phyloP scores from a whole-genome alignment of 2,113 vertebrate species.

The Salminus brasiliensis region DNA sequence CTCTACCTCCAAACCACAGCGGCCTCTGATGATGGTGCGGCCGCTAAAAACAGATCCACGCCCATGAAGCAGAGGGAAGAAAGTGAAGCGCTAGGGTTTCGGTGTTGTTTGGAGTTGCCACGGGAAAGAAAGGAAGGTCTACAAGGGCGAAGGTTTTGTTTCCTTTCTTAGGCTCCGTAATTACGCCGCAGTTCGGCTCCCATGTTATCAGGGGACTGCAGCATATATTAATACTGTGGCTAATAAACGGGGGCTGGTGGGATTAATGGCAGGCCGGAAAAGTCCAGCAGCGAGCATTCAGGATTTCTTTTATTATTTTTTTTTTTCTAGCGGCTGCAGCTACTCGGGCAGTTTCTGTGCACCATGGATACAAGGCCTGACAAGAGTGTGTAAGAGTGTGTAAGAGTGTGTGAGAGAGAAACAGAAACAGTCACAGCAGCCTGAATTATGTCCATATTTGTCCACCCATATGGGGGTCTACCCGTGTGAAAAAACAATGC shows the following conservation, averaged over 20 bases:
- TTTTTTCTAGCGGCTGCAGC: slow-evolving; percentile 4
- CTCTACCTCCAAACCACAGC: not conserved
- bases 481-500: no score
- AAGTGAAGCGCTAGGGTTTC: not conserved
- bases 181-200: slow-evolving; percentile 56
- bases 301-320: no score
- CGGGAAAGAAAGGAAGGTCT: not conserved
- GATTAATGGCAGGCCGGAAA: slow-evolving; percentile 43
- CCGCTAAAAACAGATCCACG: not conserved
- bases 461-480: not conserved
- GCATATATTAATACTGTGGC: slow-evolving; percentile 46
- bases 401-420: not conserved
- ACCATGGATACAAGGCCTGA: not conserved
- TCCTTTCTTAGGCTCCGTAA: slow-evolving; percentile 39
- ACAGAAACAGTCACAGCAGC: not conserved
- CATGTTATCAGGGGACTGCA: slow-evolving; percentile 57
- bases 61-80: not conserved
- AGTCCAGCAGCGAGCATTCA: slow-evolving; percentile 45
- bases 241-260: slow-evolving; percentile 46
- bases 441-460: not conserved
- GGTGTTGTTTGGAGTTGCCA: not conserved
- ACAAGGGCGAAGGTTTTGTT: slow-evolving; percentile 18
- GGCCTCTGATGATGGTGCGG: not conserved
- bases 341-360: not conserved
- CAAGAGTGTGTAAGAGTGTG: not conserved